These are phyloP conservation scores for Agonopterix alstromeriana DNA, from an alignment of 2,888 invertebrate genomes.

Conservation along the genomic window DNA sequence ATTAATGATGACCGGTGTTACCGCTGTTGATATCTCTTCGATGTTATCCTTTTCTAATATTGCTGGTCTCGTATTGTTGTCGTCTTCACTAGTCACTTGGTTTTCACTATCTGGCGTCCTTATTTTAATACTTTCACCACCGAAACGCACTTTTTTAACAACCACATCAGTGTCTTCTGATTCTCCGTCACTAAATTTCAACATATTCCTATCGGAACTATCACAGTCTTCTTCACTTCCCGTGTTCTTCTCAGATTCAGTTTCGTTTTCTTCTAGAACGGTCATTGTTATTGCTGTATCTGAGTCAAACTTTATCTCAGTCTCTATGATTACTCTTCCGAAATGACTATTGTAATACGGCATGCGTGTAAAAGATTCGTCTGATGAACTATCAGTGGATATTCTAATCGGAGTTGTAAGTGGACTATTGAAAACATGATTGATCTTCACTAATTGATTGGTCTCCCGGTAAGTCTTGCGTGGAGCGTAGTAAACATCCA, in stretches of 20 bases:
- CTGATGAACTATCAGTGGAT: constrained; percentile 75
- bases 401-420: constrained; percentile 42
- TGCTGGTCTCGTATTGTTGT: constrained; percentile 36
- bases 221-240: constrained; percentile 65
- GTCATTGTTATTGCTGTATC: constrained; percentile 91
- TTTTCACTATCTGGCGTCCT: constrained; percentile 91
- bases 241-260: constrained; percentile 60
- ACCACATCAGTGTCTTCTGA: constrained; percentile 75
- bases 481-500: constrained; percentile 65
- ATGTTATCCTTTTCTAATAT: constrained; percentile 26
- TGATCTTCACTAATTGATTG: constrained; percentile 50
- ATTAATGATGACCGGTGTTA: constrained; percentile 34
- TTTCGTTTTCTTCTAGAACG: constrained; percentile 83
- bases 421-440: constrained; percentile 47
- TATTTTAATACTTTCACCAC: constrained; percentile 91
- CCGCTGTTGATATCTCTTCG: constrained; percentile 31
- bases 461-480: constrained; percentile 44
- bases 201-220: constrained; percentile 64
- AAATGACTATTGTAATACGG: constrained; percentile 59
- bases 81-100: constrained; percentile 76
- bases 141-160: constrained; percentile 86
- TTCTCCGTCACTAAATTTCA: constrained; percentile 79
- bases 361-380: constrained; percentile 69
- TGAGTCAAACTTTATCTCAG: constrained; percentile 88
- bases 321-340: constrained; percentile 86